Conservation (phyloP, 2,888 invertebrate genomes). For the Rhagium mordax region DNA sequence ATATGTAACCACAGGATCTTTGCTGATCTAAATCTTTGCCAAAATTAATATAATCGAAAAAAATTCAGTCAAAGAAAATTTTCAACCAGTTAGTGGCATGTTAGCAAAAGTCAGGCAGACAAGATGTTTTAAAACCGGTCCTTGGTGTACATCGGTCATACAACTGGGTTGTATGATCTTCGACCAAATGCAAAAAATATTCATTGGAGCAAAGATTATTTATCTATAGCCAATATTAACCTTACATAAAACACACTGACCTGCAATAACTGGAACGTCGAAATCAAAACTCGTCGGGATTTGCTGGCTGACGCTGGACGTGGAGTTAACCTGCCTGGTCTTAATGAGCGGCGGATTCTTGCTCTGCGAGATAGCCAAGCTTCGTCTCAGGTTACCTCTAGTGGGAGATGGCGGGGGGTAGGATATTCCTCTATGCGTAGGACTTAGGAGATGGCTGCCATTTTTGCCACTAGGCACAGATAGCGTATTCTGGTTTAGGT, state of each 20-base stretch:
- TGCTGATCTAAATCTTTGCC: no score
- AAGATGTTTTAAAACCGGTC: no score
- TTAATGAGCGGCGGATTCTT: conserved; percentile 88
- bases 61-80: no score
- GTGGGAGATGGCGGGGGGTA: conserved; percentile 88
- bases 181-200: not conserved
- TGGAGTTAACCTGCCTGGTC: conserved; percentile 81
- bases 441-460: conserved; percentile 71
- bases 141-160: no score
- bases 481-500: conserved; percentile 72
- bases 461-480: conserved; percentile 72
- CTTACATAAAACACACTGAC: conserved; percentile 57
- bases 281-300: conserved; percentile 69
- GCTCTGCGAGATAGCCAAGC: conserved; percentile 81
- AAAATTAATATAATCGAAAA: no score
- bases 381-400: conserved; percentile 78
- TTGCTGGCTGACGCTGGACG: conserved; percentile 64
- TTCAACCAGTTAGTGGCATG: no score
- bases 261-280: conserved; percentile 71
- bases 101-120: no score
- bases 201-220: not conserved
- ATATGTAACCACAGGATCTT: no score
- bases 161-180: no score
- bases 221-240: not conserved
- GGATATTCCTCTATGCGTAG: conserved; percentile 81